Conservation (phyloP, 2,113 vertebrate genomes). For the Girardinichthys multiradiatus region DNA sequence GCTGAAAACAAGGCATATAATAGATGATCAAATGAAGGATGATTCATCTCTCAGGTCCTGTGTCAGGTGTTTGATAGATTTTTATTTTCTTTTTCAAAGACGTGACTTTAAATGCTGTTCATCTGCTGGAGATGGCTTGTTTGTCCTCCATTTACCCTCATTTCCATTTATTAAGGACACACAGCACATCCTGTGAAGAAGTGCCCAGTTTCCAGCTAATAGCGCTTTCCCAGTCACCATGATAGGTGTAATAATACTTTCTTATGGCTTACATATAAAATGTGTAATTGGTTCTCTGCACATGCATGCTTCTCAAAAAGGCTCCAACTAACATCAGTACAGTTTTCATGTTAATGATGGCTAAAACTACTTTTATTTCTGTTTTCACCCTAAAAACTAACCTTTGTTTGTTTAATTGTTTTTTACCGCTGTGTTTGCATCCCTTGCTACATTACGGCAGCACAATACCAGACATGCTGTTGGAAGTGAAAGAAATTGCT, state of each 20-base stretch:
- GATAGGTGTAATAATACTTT: neutral
- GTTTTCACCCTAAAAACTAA: slow-evolving; percentile 7
- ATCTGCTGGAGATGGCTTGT: neutral
- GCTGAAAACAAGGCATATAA: neutral
- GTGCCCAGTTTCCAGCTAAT: neutral
- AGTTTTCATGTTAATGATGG: neutral
- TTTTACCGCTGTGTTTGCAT: slow-evolving; percentile 19
- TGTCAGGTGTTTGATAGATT: neutral
- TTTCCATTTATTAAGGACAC: neutral
- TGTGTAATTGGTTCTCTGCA: neutral
- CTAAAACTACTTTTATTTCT: neutral
- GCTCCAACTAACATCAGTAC: neutral
- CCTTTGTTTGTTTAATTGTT: slow-evolving; percentile 19
- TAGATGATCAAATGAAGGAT: neutral
- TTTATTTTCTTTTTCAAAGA: neutral
- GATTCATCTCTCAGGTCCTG: neutral
- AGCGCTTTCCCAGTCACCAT: neutral
- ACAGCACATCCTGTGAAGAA: neutral
- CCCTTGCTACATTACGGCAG: slow-evolving; percentile 34
- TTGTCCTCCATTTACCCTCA: neutral
- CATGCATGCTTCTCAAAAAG: neutral
- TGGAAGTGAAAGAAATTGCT: slow-evolving; percentile 68
- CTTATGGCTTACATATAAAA: neutral
- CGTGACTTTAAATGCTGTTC: neutral
- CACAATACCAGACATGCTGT: slow-evolving; percentile 59